Base-by-base conservation (phyloP, 2,113 vertebrate genomes). In the Megaptera novaeangliae region DNA sequence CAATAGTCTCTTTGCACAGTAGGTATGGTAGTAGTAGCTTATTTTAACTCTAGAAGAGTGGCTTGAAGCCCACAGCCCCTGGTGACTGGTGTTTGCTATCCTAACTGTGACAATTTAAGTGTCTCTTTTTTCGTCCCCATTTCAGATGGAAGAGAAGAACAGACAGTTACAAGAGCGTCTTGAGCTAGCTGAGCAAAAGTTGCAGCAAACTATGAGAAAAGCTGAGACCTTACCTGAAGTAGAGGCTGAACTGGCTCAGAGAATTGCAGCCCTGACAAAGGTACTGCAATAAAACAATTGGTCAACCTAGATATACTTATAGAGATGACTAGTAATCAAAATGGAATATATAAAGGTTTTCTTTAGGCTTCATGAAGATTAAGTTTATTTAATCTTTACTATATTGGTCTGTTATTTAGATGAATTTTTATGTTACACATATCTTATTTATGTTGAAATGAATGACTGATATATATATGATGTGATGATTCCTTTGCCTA, bases 131-230 rank as follows among this genome's bases (percentile, higher is more conserved):
- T 88, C 0, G 71, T 84, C 96, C 87, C 92, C 94, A 71, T 90
- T 97, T 95, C 98, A 99, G 99, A 99, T 99, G 99, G 99, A 99
- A 99, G 99, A 99, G 97, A 99, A 99, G 98, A 99, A 99, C 98
- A 98, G 99, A 88, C 99, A 99, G 98, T 98, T 99, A 44, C 99
- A 99, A 98, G 99, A 99, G 96, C 99, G 99, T 59, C 98, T 99
- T 13, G 99, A 99, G 98, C 98, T 99, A 25, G 99, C 99, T 5
- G 99, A 99, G 97, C 99, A 99, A 99, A 99, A 99, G 98, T 99
- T 99, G 49, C 99, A 99, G 98, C 99, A 99, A 99, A 99, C 99
- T 0, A 99, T 99, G 99, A 99, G 99, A 98, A 99, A 99, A 98
- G 99, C 99, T 0, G 99, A 99, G 98, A 99, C 99, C 2, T 98